Percentiles rank a stretch among this genome's conserved stretches.
These are phyloP conservation scores for Phainopepla nitens DNA, from an alignment of 2,113 vertebrate genomes.

Conservation along the genomic window DNA sequence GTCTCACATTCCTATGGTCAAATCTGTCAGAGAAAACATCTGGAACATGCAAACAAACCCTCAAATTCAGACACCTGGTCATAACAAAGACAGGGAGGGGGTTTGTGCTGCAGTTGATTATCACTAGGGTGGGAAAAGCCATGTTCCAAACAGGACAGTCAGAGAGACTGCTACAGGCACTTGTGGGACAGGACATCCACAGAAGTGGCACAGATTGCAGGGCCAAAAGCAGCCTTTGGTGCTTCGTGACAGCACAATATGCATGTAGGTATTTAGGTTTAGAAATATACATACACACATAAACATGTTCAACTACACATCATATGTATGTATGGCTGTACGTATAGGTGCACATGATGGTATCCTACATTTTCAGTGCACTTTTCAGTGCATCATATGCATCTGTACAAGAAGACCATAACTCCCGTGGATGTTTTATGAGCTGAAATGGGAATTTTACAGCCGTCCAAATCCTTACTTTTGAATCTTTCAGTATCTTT, in stretches of 20 bases:
- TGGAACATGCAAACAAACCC: background rate
- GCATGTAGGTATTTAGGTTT: background rate
- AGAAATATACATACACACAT: background rate
- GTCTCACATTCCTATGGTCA: background rate
- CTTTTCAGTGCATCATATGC: background rate
- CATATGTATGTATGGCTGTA: fast-evolving
- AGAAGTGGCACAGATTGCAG: background rate
- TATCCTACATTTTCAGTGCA: background rate
- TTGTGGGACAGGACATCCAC: fast-evolving
- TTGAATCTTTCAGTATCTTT: background rate
- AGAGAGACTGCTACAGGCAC: background rate
- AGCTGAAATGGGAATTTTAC: background rate
- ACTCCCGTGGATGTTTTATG: background rate
- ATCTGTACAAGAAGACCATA: background rate
- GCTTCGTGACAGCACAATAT: background rate
- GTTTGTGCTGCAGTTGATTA: background rate
- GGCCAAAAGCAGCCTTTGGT: background rate
- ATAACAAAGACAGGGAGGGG: background rate
- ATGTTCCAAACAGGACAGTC: fast-evolving
- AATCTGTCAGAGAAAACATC: background rate
- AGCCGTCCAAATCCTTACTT: background rate
- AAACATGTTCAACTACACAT: background rate
- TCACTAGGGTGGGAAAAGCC: background rate
- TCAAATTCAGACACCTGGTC: background rate
- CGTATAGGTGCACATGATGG: fast-evolving